Evolutionary conservation across 2,113 vertebrate species (phyloP).

Genomic region (Myotis yumanensis): DNA sequence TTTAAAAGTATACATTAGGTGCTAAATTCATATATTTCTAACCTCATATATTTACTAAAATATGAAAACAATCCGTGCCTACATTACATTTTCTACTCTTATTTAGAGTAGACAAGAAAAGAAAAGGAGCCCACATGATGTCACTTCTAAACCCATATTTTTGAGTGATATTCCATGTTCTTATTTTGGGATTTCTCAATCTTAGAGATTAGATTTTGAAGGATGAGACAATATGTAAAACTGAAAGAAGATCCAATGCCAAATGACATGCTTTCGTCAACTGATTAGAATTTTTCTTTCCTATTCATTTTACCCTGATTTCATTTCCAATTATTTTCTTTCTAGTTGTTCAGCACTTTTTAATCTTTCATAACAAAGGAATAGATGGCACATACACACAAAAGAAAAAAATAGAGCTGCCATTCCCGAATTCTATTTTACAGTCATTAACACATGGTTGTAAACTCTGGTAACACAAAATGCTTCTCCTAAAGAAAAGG

Average conservation of each 20-base stretch:
- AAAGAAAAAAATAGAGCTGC: slow-evolving; percentile 34
- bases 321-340: slow-evolving; percentile 67
- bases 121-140: not conserved
- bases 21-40: not conserved
- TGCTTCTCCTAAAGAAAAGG: slow-evolving; percentile 15
- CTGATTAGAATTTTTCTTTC: slow-evolving; percentile 38
- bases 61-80: not conserved
- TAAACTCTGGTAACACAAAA: slow-evolving; percentile 43
- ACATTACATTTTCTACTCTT: not conserved
- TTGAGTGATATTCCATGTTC: not conserved
- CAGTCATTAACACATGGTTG: not conserved
- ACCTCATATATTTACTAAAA: not conserved
- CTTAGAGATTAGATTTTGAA: slow-evolving; percentile 2
- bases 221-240: not conserved
- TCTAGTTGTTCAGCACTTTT: slow-evolving; percentile 46
- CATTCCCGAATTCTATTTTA: not conserved
- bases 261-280: not conserved
- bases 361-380: slow-evolving; percentile 59
- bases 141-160: not conserved
- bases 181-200: not conserved
- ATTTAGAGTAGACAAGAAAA: not conserved
- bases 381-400: not conserved
- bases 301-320: slow-evolving; percentile 62
- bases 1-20: not conserved
- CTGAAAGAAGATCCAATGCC: slow-evolving; percentile 13